These are phyloP conservation scores for Pelosia muscerda DNA, from an alignment of 2,888 invertebrate species.

Conservation along the genomic window DNA sequence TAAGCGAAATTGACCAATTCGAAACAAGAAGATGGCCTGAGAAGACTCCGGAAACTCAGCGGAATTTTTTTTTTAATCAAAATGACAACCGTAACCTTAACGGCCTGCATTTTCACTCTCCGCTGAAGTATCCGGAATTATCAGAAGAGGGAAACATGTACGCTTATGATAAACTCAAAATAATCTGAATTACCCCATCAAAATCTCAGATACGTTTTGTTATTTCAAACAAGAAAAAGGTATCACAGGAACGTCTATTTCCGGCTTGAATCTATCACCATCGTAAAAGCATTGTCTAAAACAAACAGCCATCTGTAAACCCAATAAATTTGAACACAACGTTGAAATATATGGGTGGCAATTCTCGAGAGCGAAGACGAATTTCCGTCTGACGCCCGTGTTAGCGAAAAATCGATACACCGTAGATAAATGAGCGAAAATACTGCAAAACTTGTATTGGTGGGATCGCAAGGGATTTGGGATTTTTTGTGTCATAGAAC, in stretches of 20 bases:
- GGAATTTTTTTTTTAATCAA: no score
- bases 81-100: no score
- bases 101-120: no score
- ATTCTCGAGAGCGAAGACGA: conserved; percentile 25
- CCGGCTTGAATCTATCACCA: conserved; percentile 16
- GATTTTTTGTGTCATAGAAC: background rate
- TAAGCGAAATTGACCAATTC: no score
- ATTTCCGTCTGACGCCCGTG: conserved; percentile 33
- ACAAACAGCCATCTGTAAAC: conserved; percentile 16
- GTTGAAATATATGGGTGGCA: conserved; percentile 20
- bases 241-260: conserved; percentile 4
- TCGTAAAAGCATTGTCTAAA: conserved; percentile 17
- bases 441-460: background rate
- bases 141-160: background rate
- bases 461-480: background rate
- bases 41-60: no score
- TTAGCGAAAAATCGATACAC: conserved; percentile 43
- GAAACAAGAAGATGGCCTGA: no score
- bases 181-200: background rate
- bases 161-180: background rate
- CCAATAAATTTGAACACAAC: conserved; percentile 20
- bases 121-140: no score
- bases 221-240: background rate
- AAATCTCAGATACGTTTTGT: background rate
- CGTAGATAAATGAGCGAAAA: conserved; percentile 25